These are phyloP conservation scores for Drosophila arizonae DNA, from an alignment of 1,140 invertebrate genomes.

Conservation along the genomic window DNA sequence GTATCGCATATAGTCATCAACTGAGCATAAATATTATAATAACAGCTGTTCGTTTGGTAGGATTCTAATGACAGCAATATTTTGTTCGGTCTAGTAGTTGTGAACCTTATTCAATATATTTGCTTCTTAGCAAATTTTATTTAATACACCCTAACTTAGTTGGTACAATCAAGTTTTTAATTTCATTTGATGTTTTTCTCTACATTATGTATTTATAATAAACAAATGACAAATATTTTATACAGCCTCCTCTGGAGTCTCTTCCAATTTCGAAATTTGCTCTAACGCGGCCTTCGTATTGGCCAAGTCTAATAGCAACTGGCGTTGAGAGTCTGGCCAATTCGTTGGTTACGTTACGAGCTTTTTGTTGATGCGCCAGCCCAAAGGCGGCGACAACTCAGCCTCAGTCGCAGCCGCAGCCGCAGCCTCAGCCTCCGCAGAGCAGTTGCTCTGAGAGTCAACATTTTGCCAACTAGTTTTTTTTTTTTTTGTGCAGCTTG, in stretches of 20 bases:
- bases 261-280: background rate
- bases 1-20: too few relatives aligned
- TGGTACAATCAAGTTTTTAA: too few relatives aligned
- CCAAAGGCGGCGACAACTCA: slow-evolving; percentile 2
- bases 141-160: too few relatives aligned
- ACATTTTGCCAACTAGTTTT: slow-evolving; percentile 73
- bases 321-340: slow-evolving; percentile 65
- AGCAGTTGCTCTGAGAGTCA: slow-evolving; percentile 59
- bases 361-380: slow-evolving; percentile 26
- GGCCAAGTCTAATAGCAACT: background rate
- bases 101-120: too few relatives aligned
- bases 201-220: background rate
- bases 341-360: slow-evolving; percentile 39
- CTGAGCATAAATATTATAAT: too few relatives aligned
- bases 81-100: too few relatives aligned
- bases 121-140: too few relatives aligned
- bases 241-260: background rate
- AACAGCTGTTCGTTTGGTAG: too few relatives aligned
- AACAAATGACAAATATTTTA: background rate
- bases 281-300: background rate
- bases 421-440: background rate
- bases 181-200: too few relatives aligned
- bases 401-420: background rate
- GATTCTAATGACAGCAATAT: too few relatives aligned
- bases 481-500: slow-evolving; percentile 18